Percentiles rank a stretch among this genome's conserved stretches.
These are phyloP conservation scores for Spea hammondii DNA, from an alignment of 2,797 vertebrate species.

Conservation along the genomic window DNA sequence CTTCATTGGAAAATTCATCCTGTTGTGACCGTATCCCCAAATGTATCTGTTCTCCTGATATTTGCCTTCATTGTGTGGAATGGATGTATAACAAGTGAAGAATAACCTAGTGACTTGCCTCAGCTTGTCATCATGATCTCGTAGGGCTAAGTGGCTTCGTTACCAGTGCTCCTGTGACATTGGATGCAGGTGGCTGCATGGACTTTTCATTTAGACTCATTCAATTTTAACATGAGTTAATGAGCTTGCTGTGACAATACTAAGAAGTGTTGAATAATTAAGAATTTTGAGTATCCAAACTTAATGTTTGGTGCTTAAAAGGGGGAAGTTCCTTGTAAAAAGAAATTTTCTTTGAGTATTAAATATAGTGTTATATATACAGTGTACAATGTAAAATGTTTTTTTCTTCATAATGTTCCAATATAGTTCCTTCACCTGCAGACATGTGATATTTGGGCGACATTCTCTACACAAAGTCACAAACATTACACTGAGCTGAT, in stretches of 20 bases:
- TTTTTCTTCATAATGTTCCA: too few relatives aligned
- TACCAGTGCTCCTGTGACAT: neutral
- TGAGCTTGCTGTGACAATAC: neutral
- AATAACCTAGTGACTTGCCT: conserved; percentile 1
- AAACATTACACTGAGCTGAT: too few relatives aligned
- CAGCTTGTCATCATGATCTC: neutral
- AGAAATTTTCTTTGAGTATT: neutral
- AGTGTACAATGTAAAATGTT: too few relatives aligned
- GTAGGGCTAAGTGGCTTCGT: neutral
- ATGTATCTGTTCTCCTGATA: neutral
- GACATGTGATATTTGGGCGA: too few relatives aligned
- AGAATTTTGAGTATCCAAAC: neutral
- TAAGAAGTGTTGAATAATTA: too few relatives aligned
- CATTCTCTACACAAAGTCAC: too few relatives aligned
- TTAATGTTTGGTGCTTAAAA: neutral
- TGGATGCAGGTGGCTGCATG: neutral
- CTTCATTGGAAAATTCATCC: too few relatives aligned
- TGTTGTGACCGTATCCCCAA: neutral
- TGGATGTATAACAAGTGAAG: neutral
- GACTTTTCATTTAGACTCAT: neutral
- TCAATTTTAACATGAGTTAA: neutral
- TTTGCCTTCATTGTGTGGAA: neutral
- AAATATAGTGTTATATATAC: too few relatives aligned
- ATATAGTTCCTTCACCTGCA: too few relatives aligned
- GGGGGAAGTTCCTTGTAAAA: too few relatives aligned